phyloP scores from a whole-genome alignment of 2,113 vertebrate species.

The Furnarius figulus region DNA sequence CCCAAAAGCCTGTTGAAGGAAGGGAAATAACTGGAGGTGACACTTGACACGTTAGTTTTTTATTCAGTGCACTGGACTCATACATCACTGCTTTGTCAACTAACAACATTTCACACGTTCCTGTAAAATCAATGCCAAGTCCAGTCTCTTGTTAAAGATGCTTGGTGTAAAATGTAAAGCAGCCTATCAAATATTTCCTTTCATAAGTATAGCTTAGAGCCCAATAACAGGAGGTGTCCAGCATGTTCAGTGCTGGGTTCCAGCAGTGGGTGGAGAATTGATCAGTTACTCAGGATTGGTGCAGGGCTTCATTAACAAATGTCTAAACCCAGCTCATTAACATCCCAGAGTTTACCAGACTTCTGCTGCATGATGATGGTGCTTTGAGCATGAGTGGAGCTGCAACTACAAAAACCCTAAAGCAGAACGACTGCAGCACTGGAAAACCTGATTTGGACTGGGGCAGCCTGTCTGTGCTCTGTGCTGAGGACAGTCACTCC shows the following conservation, averaged over 20 bases:
- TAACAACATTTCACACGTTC: neutral
- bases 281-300: neutral
- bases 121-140: neutral
- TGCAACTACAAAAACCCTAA: neutral
- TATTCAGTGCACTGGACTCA: constrained; percentile 31
- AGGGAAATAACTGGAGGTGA: neutral
- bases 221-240: neutral
- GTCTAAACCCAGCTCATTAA: neutral
- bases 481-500: neutral
- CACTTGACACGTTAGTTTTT: neutral
- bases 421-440: neutral
- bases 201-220: neutral
- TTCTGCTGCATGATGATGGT: neutral
- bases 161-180: neutral
- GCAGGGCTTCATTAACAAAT: neutral
- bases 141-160: neutral
- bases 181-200: neutral
- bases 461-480: neutral
- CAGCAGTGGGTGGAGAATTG: neutral
- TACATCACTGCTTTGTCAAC: neutral
- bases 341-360: neutral
- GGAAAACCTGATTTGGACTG: neutral
- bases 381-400: neutral
- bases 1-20: neutral
- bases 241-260: neutral